Evolutionary conservation across 1,140 invertebrate species (phyloP).

Genomic region (Heliconius nattereri): DNA sequence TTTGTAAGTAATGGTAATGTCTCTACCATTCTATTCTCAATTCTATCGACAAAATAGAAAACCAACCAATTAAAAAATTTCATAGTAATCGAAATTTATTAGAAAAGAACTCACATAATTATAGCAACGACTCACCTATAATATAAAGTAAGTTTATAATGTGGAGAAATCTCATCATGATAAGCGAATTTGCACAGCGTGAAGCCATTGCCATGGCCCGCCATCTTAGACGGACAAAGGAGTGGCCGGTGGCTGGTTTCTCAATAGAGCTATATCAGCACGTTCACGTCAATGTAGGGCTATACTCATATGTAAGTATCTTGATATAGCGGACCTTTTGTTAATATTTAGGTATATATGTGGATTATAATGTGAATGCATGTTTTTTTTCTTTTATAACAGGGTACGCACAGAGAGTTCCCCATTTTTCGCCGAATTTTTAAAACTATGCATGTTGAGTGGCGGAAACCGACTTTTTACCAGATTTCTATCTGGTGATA

Average conservation of each 20-base stretch:
- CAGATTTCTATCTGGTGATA: too few species aligned
- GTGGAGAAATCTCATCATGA: conserved; percentile 16
- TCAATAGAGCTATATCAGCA: conserved; percentile 18
- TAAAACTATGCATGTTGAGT: too few species aligned
- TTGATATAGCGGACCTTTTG: background rate
- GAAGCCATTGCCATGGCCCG: conserved; percentile 31
- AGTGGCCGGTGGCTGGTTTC: conserved; percentile 10
- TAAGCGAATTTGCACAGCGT: conserved; percentile 38
- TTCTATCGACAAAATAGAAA: background rate
- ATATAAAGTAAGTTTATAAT: background rate
- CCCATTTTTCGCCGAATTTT: too few species aligned
- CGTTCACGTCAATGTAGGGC: background rate
- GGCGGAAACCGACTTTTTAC: too few species aligned
- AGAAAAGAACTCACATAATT: background rate
- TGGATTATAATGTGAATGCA: too few species aligned
- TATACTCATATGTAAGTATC: background rate
- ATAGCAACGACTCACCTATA: background rate
- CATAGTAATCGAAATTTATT: too few species aligned
- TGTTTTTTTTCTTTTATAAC: too few species aligned
- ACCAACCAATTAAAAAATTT: too few species aligned
- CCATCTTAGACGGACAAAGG: conserved; percentile 42
- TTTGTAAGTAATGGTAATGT: too few species aligned
- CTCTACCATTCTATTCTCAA: too few species aligned
- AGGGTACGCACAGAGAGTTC: too few species aligned
- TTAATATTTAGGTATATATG: background rate